Evolutionary conservation across 2,888 invertebrate species (phyloP).

Genomic region (Amphipyra berbera): DNA sequence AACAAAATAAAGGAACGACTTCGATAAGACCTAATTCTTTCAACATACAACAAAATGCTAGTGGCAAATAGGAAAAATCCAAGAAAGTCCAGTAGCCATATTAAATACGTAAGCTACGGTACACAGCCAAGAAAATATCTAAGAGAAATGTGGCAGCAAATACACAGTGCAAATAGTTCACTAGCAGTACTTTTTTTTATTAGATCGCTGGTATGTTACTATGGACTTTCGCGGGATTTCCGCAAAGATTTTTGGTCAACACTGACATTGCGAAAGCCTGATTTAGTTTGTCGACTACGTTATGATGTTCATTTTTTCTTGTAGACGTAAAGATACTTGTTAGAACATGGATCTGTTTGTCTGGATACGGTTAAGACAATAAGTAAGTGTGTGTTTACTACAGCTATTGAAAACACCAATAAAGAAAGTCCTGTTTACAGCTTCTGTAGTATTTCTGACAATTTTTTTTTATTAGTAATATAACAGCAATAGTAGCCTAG

Average conservation of each 20-base stretch:
- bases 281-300: constrained; percentile 20
- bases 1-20: background rate
- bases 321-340: too few species aligned
- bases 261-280: constrained; percentile 24
- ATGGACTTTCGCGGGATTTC: constrained; percentile 17
- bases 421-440: too few species aligned
- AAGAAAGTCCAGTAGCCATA: constrained; percentile 12
- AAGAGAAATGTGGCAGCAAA: constrained; percentile 25
- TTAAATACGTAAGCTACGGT: constrained; percentile 25
- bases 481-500: too few species aligned
- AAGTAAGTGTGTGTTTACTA: too few species aligned
- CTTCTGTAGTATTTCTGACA: too few species aligned
- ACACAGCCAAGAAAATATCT: constrained; percentile 25
- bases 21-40: constrained; percentile 6
- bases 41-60: constrained; percentile 4
- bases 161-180: constrained; percentile 27
- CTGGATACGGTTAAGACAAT: too few species aligned
- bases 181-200: constrained; percentile 30
- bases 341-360: too few species aligned
- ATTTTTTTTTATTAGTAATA: too few species aligned
- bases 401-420: too few species aligned
- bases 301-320: too few species aligned
- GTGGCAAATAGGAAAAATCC: constrained; percentile 19
- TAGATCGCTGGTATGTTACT: constrained; percentile 11
- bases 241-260: constrained; percentile 27